These are phyloP conservation scores for Podarcis lilfordi DNA, from an alignment of 2,797 vertebrate species.

Conservation along the genomic window DNA sequence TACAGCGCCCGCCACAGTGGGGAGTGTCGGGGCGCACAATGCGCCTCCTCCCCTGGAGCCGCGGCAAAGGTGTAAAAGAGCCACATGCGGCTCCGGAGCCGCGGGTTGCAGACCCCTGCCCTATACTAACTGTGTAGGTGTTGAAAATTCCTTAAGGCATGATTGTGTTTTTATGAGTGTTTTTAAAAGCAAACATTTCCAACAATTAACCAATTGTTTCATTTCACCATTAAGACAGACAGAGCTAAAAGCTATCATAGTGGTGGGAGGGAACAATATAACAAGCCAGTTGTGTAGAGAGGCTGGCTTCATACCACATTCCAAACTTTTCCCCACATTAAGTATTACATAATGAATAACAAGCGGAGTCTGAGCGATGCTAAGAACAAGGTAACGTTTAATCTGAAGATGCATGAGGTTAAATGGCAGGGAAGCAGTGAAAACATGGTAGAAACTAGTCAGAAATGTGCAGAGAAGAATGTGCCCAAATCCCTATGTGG, in stretches of 20 bases:
- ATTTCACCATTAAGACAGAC: not conserved
- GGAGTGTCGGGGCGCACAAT: no score
- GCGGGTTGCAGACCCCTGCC: no score
- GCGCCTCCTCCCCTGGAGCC: no score
- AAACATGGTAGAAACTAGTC: slow-evolving; percentile 51
- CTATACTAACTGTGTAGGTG: not conserved
- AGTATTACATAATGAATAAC: slow-evolving; percentile 21
- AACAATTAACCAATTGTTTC: not conserved
- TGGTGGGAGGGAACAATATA: slow-evolving; percentile 1
- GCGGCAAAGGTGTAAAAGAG: no score
- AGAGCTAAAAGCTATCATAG: not conserved
- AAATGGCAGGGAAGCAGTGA: not conserved
- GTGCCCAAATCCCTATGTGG: slow-evolving; percentile 35
- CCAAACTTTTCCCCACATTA: not conserved
- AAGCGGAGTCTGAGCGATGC: not conserved
- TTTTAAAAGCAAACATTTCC: not conserved
- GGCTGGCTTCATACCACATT: not conserved
- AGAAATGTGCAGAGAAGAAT: slow-evolving; percentile 15
- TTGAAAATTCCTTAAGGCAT: not conserved
- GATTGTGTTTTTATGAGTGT: not conserved
- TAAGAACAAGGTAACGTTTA: slow-evolving; percentile 6
- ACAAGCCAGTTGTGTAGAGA: not conserved
- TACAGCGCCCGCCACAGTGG: no score
- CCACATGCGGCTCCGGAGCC: no score
- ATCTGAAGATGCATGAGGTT: slow-evolving; percentile 28